phyloP scores from a whole-genome alignment of 2,888 invertebrate genomes.

The Melieria picta region DNA sequence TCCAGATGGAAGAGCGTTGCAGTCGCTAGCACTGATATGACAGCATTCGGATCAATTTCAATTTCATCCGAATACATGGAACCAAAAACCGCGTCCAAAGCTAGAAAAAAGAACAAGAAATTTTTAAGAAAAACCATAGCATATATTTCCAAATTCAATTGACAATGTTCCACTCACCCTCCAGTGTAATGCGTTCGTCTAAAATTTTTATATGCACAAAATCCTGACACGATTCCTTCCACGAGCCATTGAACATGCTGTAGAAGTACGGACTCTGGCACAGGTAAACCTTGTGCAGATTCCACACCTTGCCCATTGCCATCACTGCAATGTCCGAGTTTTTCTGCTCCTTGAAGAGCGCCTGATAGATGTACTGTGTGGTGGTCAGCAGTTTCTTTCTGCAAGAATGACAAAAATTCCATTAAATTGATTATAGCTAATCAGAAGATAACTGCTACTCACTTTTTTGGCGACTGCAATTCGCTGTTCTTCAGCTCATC shows the following conservation, averaged over 20 bases:
- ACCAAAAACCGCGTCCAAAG: constrained; percentile 76
- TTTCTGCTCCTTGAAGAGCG: constrained; percentile 78
- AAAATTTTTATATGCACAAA: constrained; percentile 75
- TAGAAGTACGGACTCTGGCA: constrained; percentile 83
- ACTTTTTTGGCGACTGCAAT: constrained; percentile 75
- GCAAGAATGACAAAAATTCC: constrained; percentile 31
- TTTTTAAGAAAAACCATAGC: neutral
- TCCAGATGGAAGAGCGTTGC: constrained; percentile 80
- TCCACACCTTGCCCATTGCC: constrained; percentile 78
- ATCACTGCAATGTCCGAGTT: constrained; percentile 79
- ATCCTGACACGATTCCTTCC: constrained; percentile 77
- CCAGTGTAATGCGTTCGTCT: constrained; percentile 76
- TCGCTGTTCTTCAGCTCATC: constrained; percentile 65
- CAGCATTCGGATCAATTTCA: constrained; percentile 73
- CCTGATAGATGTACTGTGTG: constrained; percentile 81
- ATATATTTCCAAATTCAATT: neutral
- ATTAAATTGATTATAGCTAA: neutral
- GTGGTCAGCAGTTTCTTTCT: constrained; percentile 76
- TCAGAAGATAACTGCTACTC: constrained; percentile 42
- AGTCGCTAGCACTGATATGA: constrained; percentile 76
- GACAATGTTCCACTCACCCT: constrained; percentile 68
- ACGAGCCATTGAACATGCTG: constrained; percentile 83
- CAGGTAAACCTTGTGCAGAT: constrained; percentile 81
- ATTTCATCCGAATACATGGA: constrained; percentile 82
- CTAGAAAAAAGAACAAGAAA: constrained; percentile 64